phyloP scores from a whole-genome alignment of 2,797 vertebrate species.

The Oreochromis grahami region DNA sequence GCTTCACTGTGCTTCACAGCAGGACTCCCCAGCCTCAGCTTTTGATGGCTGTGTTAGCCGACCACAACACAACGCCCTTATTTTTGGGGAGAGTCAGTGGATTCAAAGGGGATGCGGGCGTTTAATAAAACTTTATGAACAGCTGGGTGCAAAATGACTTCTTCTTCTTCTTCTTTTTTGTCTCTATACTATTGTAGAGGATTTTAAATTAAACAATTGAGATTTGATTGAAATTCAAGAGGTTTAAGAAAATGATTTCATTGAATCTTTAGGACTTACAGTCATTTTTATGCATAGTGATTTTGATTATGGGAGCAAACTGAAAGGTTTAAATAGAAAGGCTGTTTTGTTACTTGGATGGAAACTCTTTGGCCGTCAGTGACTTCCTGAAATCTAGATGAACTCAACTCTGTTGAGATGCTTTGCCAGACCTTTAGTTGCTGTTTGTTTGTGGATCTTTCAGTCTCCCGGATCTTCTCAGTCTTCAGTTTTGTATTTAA shows the following conservation, averaged over 20 bases:
- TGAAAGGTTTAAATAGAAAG: neutral
- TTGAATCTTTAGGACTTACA: neutral
- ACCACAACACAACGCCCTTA: conserved; percentile 11
- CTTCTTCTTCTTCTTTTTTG: neutral
- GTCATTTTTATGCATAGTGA: neutral
- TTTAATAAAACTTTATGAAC: neutral
- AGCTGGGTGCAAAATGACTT: neutral
- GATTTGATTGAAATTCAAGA: neutral
- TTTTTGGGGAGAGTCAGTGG: neutral
- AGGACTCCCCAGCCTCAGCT: conserved; percentile 9
- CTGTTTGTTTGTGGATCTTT: neutral
- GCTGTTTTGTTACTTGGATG: neutral
- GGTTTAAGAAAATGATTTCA: neutral
- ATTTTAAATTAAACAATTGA: neutral
- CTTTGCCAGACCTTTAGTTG: neutral
- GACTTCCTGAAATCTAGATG: neutral
- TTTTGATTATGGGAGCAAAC: neutral
- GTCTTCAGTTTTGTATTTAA: neutral
- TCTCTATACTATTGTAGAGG: neutral
- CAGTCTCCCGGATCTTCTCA: neutral
- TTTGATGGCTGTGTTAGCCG: conserved; percentile 49
- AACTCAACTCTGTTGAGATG: neutral
- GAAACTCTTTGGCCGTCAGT: neutral
- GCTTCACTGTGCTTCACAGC: conserved; percentile 43
- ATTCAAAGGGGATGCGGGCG: conserved; percentile 15